phyloP scores from a whole-genome alignment of 1,140 invertebrate species.

The Megalopta genalis region DNA sequence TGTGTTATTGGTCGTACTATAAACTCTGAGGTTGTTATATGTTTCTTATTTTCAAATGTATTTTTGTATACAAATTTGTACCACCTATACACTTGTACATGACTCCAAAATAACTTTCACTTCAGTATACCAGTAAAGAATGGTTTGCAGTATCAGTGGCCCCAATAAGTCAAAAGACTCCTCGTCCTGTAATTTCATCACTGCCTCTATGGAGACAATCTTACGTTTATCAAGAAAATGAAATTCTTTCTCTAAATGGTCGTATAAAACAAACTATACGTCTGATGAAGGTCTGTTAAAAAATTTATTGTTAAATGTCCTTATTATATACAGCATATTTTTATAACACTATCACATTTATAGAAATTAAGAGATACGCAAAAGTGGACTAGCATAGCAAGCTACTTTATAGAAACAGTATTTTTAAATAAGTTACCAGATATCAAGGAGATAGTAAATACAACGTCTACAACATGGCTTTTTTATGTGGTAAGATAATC shows the following conservation, averaged over 20 bases:
- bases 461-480: constrained; percentile 3
- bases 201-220: constrained; percentile 66
- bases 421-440: constrained; percentile 47
- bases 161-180: too few species aligned
- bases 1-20: neutral
- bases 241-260: constrained; percentile 40
- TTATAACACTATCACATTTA: neutral
- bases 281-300: constrained; percentile 61
- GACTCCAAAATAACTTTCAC: constrained; percentile 4
- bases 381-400: constrained; percentile 53
- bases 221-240: constrained; percentile 62
- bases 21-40: neutral
- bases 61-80: neutral
- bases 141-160: constrained; percentile 61
- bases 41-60: neutral
- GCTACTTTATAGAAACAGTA: constrained; percentile 71
- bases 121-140: constrained; percentile 20
- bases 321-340: neutral
- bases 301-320: constrained; percentile 7
- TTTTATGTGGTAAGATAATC: constrained; percentile 38
- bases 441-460: neutral
- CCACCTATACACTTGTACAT: constrained; percentile 3
- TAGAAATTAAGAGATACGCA: constrained; percentile 66
- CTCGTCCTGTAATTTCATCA: too few species aligned
- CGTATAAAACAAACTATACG: constrained; percentile 61